Base-by-base conservation (phyloP, 2,113 vertebrate genomes). In the Perccottus glenii region DNA sequence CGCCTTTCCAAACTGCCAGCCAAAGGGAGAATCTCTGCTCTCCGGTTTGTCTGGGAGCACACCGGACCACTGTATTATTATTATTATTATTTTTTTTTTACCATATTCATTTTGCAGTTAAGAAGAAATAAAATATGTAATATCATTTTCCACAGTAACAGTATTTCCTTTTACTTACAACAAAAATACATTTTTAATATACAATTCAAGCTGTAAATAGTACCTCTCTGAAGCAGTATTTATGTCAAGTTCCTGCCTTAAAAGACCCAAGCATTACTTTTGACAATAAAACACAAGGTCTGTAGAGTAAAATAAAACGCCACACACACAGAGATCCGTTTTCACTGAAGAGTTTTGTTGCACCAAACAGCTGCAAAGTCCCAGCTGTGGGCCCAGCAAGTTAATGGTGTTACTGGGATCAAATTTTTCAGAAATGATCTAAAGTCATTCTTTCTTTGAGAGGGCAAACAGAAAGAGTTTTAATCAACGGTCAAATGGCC, bases 401-500 rank as follows among this genome's bases (percentile, higher is more conserved):
- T 47, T 9, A 40, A 62, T 59, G 66, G 43, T 43, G 12, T 47
- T 62, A 36, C 2, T 5, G 52, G 33, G 52, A 36, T 36, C 19
- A 16, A 51, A 5, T n/a, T 11, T 51, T 53, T 45, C 12, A 52
- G 58, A 77, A 65, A 63, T 6, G 14, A 10, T 43, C 10, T 56
- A 19, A 66, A 69, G 49, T 40, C 33, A 1, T 12, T 63, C 5
- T 0, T 15, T 27, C 56, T 69, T 51, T n/a, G 1, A 9, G 5
- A 33, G 64, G 81, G 75, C 61, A 74, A 36, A 55, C 32, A 45
- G 40, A 72, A 44, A 75, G 27, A 57, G 53, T 69, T 53, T 73
- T 55, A 9, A 77, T 62, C 75, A 60, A 2, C 36, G 49, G 53
- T 60, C 60, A 79, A 82, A 66, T 61, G 77, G 60, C 49, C 68